Conservation (phyloP, 2,888 invertebrate species). For the Scaptomyza parva region DNA sequence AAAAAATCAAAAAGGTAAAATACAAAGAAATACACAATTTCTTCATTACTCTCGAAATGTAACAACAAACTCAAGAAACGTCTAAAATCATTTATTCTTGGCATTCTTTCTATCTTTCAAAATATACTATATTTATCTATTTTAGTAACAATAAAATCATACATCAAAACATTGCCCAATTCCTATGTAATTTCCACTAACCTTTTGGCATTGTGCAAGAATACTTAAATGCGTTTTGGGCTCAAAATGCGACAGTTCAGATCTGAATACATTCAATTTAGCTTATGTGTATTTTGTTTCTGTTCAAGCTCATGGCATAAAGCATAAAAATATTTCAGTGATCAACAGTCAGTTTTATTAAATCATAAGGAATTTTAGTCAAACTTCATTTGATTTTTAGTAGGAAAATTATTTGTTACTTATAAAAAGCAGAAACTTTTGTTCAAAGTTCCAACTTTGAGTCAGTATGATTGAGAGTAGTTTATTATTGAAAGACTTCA, state of each 20-base stretch:
- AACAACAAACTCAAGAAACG: constrained; percentile 3
- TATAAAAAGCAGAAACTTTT: no score
- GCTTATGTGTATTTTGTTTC: no score
- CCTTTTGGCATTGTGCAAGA: background rate
- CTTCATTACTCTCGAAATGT: constrained; percentile 14
- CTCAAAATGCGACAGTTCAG: background rate
- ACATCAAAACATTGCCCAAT: constrained; percentile 29
- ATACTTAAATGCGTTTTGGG: background rate
- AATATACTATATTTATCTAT: background rate
- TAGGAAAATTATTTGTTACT: no score
- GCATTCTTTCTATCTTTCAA: constrained; percentile 14
- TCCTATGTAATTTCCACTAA: constrained; percentile 6
- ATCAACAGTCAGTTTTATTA: no score
- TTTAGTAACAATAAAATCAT: background rate
- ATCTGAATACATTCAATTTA: background rate
- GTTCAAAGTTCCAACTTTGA: no score
- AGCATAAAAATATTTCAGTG: no score
- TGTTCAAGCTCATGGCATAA: no score
- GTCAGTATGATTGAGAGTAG: no score
- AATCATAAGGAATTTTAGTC: no score
- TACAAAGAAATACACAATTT: constrained; percentile 2
- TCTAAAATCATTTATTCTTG: constrained; percentile 17
- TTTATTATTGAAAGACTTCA: no score
- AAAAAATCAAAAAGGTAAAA: constrained; percentile 51
- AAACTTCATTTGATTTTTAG: no score